Evolutionary conservation across 2,113 vertebrate species (phyloP).

Genomic region (Paradoxurus hermaphroditus): DNA sequence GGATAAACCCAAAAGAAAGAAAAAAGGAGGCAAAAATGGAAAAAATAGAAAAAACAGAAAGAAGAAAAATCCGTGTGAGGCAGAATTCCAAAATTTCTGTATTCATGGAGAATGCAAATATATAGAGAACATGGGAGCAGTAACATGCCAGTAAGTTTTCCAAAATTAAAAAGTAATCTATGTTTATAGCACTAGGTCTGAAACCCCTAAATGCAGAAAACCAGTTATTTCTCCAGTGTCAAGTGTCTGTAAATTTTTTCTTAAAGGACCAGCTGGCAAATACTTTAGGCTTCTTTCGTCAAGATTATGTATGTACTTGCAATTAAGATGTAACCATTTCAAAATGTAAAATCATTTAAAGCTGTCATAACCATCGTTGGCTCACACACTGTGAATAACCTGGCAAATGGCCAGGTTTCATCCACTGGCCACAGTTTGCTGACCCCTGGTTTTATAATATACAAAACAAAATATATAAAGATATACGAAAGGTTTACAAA

Average conservation of each 20-base stretch:
- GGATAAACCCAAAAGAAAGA: slow-evolving; percentile 81
- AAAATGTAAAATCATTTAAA: neutral
- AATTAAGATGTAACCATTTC: slow-evolving; percentile 3
- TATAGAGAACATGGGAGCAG: slow-evolving; percentile 71
- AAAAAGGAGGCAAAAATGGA: slow-evolving; percentile 74
- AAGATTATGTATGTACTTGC: neutral
- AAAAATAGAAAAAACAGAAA: slow-evolving; percentile 81
- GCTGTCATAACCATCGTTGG: neutral
- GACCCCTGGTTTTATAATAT: neutral
- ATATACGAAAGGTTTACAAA: neutral
- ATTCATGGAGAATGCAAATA: slow-evolving; percentile 86
- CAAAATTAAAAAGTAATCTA: neutral
- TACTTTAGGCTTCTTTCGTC: neutral
- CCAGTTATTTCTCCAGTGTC: neutral
- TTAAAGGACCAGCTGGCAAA: neutral
- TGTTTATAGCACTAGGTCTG: neutral
- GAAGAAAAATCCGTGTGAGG: slow-evolving; percentile 82
- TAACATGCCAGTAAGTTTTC: slow-evolving; percentile 84
- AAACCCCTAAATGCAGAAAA: neutral
- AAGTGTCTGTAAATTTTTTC: neutral
- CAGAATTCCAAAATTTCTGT: slow-evolving; percentile 85
- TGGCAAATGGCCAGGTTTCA: neutral
- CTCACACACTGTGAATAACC: neutral
- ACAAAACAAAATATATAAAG: too few species aligned
- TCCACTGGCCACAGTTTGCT: neutral